A percentile compares a stretch with the other conserved stretches of the same genome.
Evolutionary conservation across 2,113 vertebrate genomes (phyloP).

Genomic region (Xenopus laevis): DNA sequence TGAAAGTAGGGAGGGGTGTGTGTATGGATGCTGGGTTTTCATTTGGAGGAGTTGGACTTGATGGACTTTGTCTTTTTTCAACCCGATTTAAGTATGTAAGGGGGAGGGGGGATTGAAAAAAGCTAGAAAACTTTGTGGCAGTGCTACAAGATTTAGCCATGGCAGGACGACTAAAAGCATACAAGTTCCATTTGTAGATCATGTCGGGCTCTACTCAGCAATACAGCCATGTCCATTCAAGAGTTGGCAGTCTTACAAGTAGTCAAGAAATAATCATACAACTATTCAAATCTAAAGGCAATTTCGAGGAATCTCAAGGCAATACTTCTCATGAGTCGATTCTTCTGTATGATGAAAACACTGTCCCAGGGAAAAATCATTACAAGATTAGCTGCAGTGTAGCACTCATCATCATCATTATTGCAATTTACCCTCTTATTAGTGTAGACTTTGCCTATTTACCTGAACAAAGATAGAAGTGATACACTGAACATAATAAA

Average conservation of each 20-base stretch:
- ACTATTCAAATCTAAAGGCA: not conserved
- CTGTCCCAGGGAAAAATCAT: constrained; percentile 51
- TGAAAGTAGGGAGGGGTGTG: no score
- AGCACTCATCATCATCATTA: not conserved
- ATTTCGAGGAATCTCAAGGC: not conserved
- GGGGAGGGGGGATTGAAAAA: no score
- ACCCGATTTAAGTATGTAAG: no score
- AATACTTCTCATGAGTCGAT: constrained; percentile 53
- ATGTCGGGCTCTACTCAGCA: not conserved
- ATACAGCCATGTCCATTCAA: not conserved
- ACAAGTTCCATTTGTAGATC: not conserved
- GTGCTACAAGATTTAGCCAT: no score
- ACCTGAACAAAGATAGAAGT: no score
- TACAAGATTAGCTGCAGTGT: not conserved
- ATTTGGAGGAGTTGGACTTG: no score
- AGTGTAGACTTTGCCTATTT: no score
- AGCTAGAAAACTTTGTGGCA: no score
- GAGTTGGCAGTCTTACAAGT: not conserved
- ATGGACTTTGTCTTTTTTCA: no score
- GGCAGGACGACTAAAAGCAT: not conserved
- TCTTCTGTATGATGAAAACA: constrained; percentile 72
- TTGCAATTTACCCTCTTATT: no score
- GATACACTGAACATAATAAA: no score
- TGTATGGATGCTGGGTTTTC: no score
- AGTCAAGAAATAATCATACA: not conserved